Base-by-base conservation (phyloP, 2,888 invertebrate species). In the Halocaridina rubra region DNA sequence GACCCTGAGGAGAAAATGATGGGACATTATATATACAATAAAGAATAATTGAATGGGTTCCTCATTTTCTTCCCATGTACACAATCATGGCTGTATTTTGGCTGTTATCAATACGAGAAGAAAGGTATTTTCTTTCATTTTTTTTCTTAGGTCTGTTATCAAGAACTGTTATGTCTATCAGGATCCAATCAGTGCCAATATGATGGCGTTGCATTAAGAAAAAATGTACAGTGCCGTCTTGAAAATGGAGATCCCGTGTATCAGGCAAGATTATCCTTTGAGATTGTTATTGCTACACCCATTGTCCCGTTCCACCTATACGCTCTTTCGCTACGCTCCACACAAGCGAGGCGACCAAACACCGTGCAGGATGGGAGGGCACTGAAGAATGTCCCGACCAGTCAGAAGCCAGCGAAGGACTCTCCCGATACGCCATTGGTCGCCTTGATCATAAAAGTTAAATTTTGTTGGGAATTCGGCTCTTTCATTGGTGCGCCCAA, bases 241-340 rank as follows among this genome's bases (percentile, higher is more conserved):
- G 3, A 53, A 53, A 53, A 53, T 53, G 53, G 53, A 53, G n/a
- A 53, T 53, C 53, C 13, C 53, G 19, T 7, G 13, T 19, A 7
- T 13, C 8, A n/a, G 53, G 19, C 53, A 53, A 3, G 19, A n/a
- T 13, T n/a, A 53, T n/a, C 13, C 53, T 53, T 10, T 16, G 3
- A 5, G 3, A 67, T 74, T 74, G 46, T 74, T 74, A 74, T 74
- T 33, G 27, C 46, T 74, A 33, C 77, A 19, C 61, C 59, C 22
- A 22, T 0, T 27, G 3, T 13, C 3, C 32, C 67, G 81, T 76
- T 81, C 81, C 81, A 76, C 81, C 81, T 81, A 81, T 81, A 75
- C 81, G 81, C 69, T 27, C 69, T 30, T 22, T 30, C 57, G 81
- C 67, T 53, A 77, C 76, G 77, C 57, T 71, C 69, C 57, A 53